Conservation (phyloP, 2,888 invertebrate species). For the Apamea epomidion region DNA sequence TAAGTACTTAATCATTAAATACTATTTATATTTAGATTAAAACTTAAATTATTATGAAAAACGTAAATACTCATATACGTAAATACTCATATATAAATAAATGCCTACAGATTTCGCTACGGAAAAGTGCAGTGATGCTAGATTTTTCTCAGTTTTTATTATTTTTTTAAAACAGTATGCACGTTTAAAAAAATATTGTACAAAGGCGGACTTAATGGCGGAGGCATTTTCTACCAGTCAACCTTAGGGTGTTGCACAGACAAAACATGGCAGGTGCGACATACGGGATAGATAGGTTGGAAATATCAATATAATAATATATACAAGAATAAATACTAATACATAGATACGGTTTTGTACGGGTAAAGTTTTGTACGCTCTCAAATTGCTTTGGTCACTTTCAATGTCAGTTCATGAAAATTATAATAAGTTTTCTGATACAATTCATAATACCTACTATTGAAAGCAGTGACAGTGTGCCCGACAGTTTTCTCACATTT, state of each 20-base stretch:
- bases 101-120: neutral
- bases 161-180: no score
- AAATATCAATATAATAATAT: no score
- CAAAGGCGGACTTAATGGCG: no score
- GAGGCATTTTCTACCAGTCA: no score
- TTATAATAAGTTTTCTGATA: neutral
- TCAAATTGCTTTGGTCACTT: neutral
- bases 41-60: neutral
- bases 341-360: no score
- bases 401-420: neutral
- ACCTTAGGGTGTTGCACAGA: neutral
- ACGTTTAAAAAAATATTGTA: no score
- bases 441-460: neutral
- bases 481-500: neutral
- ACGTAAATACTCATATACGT: neutral
- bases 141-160: neutral
- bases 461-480: neutral
- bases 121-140: neutral
- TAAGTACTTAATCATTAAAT: neutral
- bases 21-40: neutral
- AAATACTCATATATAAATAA: neutral
- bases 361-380: neutral
- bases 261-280: neutral
- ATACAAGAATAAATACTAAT: no score
- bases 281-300: neutral